Percentiles rank a stretch among this genome's conserved stretches.
These are phyloP conservation scores for Erebia palarica DNA, from an alignment of 2,888 invertebrate species.

Conservation along the genomic window DNA sequence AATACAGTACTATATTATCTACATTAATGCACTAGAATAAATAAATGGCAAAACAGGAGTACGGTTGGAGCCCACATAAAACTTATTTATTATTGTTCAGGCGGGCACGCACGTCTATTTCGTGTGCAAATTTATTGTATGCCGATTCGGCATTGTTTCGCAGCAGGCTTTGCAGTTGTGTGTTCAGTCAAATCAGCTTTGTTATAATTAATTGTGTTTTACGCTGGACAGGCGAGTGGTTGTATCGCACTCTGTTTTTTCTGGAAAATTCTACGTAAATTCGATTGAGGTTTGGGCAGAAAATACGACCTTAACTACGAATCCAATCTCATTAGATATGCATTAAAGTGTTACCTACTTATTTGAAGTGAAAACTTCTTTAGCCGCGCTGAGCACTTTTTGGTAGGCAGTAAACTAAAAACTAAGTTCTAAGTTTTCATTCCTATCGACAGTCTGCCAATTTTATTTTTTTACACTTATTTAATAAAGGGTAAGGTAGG, in stretches of 20 bases:
- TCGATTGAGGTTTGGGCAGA: background rate
- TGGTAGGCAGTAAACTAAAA: too few relatives aligned
- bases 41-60: slow-evolving; percentile 61
- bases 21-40: slow-evolving; percentile 43
- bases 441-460: too few relatives aligned
- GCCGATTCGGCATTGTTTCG: slow-evolving; percentile 70
- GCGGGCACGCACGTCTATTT: slow-evolving; percentile 74
- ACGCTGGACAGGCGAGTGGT: slow-evolving; percentile 16
- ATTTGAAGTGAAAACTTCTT: too few relatives aligned
- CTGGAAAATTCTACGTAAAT: background rate
- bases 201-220: slow-evolving; percentile 29
- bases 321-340: too few relatives aligned
- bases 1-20: slow-evolving; percentile 25
- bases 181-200: slow-evolving; percentile 45
- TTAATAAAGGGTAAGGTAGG: too few relatives aligned
- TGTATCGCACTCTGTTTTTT: background rate
- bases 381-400: too few relatives aligned
- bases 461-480: too few relatives aligned
- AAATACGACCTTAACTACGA: too few relatives aligned
- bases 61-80: slow-evolving; percentile 58
- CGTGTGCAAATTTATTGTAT: slow-evolving; percentile 70
- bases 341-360: too few relatives aligned
- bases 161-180: slow-evolving; percentile 53
- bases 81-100: slow-evolving; percentile 72
- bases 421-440: too few relatives aligned